A percentile compares a stretch with the other conserved stretches of the same genome.
Conservation (phyloP, 2,888 invertebrate genomes). For the Eristalis pertinax region DNA sequence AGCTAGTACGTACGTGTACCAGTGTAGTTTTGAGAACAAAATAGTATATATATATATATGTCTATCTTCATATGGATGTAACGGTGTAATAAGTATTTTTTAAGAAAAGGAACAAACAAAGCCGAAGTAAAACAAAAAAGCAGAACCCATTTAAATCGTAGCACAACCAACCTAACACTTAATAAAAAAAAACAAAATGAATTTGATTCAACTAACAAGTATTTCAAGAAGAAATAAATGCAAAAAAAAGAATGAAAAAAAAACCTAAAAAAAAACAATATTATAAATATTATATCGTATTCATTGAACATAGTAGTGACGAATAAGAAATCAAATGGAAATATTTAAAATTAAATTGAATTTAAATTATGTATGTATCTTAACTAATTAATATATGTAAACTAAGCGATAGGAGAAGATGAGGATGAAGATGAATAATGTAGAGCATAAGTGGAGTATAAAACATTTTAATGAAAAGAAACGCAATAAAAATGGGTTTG, state of each 20-base stretch:
- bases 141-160: conserved; percentile 29
- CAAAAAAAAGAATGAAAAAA: background rate
- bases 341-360: conserved; percentile 49
- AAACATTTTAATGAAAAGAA: conserved; percentile 56
- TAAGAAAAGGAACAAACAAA: conserved; percentile 31
- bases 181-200: conserved; percentile 46
- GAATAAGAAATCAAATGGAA: conserved; percentile 40
- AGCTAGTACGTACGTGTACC: conserved; percentile 11
- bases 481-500: conserved; percentile 66
- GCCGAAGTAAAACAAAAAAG: conserved; percentile 14
- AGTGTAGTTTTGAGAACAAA: conserved; percentile 47
- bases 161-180: conserved; percentile 56
- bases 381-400: conserved; percentile 59
- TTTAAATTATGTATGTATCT: conserved; percentile 53
- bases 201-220: conserved; percentile 63
- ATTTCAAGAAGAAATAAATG: background rate
- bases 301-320: conserved; percentile 55
- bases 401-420: conserved; percentile 31
- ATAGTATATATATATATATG: conserved; percentile 48
- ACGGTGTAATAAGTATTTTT: conserved; percentile 59
- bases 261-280: background rate
- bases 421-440: conserved; percentile 20
- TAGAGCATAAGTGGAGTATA: conserved; percentile 58
- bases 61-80: conserved; percentile 46
- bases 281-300: conserved; percentile 41